Conservation (phyloP, 2,113 vertebrate genomes). For the Rhynchomys soricoides region DNA sequence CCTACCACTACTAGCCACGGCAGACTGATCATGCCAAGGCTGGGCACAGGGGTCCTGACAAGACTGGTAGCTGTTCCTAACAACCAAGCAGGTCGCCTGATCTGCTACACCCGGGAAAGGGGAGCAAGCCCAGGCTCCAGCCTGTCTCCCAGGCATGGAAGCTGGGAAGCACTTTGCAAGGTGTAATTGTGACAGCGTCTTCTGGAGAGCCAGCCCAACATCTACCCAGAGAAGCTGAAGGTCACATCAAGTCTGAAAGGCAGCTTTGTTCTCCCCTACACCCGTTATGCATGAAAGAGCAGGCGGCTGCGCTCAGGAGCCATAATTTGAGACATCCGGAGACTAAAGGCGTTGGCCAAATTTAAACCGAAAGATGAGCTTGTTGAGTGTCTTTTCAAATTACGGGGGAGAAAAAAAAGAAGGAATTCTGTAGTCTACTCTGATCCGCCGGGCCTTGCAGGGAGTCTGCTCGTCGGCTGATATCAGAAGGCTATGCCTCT, state of each 20-base stretch:
- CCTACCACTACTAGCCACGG: not conserved
- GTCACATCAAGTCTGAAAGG: slow-evolving; percentile 76
- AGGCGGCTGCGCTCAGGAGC: slow-evolving; percentile 40
- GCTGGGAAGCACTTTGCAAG: not conserved
- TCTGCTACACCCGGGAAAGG: too few species aligned
- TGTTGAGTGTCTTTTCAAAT: slow-evolving; percentile 54
- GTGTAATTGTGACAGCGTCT: slow-evolving; percentile 16
- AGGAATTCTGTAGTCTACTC: slow-evolving; percentile 35
- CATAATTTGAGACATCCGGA: slow-evolving; percentile 71
- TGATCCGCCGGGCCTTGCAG: slow-evolving; percentile 39
- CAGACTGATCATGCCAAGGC: not conserved
- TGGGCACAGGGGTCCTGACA: not conserved
- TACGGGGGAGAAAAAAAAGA: not conserved
- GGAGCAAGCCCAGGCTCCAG: not conserved
- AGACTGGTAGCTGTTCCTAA: not conserved
- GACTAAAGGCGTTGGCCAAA: slow-evolving; percentile 68
- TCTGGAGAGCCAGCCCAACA: slow-evolving; percentile 18
- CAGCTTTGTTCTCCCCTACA: slow-evolving; percentile 63
- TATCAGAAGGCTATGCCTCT: slow-evolving; percentile 7
- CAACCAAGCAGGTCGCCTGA: fast-evolving
- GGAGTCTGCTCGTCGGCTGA: fast-evolving
- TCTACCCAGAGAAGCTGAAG: slow-evolving; percentile 45
- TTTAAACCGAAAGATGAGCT: slow-evolving; percentile 78
- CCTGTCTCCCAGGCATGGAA: fast-evolving
- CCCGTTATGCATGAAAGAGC: slow-evolving; percentile 71